Conservation (phyloP, 2,888 invertebrate genomes). For the Apocheima hispidaria region DNA sequence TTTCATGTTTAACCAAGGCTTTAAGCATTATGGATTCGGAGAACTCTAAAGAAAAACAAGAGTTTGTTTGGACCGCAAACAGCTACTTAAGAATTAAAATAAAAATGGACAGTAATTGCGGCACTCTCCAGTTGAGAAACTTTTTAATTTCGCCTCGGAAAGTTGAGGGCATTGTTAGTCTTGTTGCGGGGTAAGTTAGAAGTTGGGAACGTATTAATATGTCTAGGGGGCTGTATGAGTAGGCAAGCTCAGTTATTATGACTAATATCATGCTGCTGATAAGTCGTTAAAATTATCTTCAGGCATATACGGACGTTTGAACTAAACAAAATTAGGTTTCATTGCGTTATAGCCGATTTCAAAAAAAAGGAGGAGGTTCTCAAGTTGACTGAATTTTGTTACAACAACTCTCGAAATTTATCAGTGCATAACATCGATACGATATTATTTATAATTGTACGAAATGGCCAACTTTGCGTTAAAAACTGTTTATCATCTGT, state of each 20-base stretch:
- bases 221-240: neutral
- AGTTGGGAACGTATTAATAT: slow-evolving; percentile 4
- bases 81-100: slow-evolving; percentile 27
- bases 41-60: slow-evolving; percentile 5
- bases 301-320: no score
- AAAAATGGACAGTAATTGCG: slow-evolving; percentile 28
- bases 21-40: slow-evolving; percentile 11
- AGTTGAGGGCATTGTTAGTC: slow-evolving; percentile 9
- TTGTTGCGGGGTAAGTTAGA: slow-evolving; percentile 3
- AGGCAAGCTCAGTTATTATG: no score
- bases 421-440: no score
- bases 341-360: no score
- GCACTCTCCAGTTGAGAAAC: slow-evolving; percentile 24
- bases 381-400: no score
- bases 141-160: slow-evolving; percentile 24
- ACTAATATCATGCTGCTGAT: neutral
- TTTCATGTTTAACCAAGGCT: neutral
- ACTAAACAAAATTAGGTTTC: no score
- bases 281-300: neutral
- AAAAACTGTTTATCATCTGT: no score
- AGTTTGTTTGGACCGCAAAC: slow-evolving; percentile 20
- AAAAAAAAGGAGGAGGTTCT: no score
- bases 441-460: no score
- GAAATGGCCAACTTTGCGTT: no score
- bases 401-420: no score